phyloP scores from a whole-genome alignment of 2,113 vertebrate genomes.

The Pteruthius melanotis region DNA sequence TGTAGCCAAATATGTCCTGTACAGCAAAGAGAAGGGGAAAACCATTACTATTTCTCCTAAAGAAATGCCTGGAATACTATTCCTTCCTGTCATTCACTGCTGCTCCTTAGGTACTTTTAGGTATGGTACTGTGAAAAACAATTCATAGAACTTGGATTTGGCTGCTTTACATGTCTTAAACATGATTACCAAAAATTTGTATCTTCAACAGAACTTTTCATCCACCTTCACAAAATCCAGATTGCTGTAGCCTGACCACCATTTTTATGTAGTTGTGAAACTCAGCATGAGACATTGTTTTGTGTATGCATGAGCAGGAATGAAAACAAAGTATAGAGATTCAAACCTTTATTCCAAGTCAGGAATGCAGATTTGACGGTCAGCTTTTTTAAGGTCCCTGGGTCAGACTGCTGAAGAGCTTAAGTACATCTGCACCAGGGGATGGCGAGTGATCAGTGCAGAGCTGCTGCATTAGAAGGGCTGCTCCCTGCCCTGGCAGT shows the following conservation, averaged over 20 bases:
- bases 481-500: not conserved
- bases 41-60: not conserved
- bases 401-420: not conserved
- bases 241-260: not conserved
- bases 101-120: not conserved
- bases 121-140: not conserved
- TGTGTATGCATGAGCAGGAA: not conserved
- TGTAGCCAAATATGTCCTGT: constrained; percentile 80
- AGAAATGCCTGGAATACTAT: not conserved
- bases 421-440: not conserved
- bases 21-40: not conserved
- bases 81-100: not conserved
- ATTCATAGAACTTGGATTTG: not conserved
- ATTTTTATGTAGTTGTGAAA: not conserved
- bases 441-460: not conserved
- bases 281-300: not conserved
- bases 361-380: not conserved
- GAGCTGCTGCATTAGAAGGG: not conserved
- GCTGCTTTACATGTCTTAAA: not conserved
- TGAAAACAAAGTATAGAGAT: not conserved
- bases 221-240: not conserved
- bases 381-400: not conserved
- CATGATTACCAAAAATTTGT: not conserved
- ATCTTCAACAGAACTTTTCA: not conserved
- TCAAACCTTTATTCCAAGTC: not conserved